Percentiles rank a stretch among this genome's conserved stretches.
Conservation (phyloP, 1,140 invertebrate species). For the Achatina immaculata region DNA sequence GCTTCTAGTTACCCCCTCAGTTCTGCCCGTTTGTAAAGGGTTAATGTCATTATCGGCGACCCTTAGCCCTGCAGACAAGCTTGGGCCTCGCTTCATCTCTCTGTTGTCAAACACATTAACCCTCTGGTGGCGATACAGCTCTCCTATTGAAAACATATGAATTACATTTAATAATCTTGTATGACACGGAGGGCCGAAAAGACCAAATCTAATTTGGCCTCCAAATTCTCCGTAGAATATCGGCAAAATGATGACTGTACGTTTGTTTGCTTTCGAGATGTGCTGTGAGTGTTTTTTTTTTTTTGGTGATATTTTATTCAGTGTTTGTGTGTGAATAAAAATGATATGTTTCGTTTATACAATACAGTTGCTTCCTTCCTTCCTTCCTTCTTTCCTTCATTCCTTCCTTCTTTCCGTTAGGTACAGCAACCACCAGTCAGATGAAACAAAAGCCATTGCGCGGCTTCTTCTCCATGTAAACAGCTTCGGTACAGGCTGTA, state of each 20-base stretch:
- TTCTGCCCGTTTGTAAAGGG: constrained; percentile 19
- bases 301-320: neutral
- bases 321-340: neutral
- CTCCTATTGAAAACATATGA: constrained; percentile 50
- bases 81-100: constrained; percentile 10
- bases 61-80: constrained; percentile 8
- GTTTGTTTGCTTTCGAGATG: neutral
- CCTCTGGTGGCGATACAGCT: constrained; percentile 25
- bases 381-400: neutral
- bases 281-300: neutral
- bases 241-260: neutral
- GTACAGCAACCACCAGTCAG: too few relatives aligned
- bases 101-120: constrained; percentile 33
- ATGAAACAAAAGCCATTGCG: too few relatives aligned
- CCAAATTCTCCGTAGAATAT: neutral
- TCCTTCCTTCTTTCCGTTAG: neutral
- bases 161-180: constrained; percentile 55
- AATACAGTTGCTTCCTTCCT: too few relatives aligned
- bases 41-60: constrained; percentile 14
- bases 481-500: too few relatives aligned
- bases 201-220: constrained; percentile 25
- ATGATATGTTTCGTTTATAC: too few relatives aligned
- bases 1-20: neutral
- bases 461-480: too few relatives aligned
- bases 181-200: constrained; percentile 43